phyloP scores from a whole-genome alignment of 2,113 vertebrate genomes.

The Raja brachyura region DNA sequence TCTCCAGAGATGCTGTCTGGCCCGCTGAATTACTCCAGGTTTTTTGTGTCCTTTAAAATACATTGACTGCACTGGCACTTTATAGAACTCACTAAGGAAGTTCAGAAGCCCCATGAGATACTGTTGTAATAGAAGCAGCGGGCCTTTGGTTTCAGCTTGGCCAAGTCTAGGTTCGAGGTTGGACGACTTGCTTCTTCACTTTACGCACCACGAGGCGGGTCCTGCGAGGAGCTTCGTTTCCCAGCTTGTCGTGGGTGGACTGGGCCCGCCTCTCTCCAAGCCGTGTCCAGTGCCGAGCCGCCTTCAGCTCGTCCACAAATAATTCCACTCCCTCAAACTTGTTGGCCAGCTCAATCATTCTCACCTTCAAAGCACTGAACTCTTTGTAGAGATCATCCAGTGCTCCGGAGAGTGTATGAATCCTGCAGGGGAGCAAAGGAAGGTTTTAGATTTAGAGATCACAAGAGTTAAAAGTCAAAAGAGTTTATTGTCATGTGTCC shows the following conservation, averaged over 20 bases:
- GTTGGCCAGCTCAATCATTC: constrained; percentile 58
- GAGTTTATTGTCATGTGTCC: too few relatives aligned
- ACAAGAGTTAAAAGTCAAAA: too few relatives aligned
- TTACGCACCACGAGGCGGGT: constrained; percentile 50
- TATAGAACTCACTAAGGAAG: background rate
- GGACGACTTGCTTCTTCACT: constrained; percentile 44
- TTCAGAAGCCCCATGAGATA: background rate
- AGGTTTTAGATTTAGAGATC: background rate
- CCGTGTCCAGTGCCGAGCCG: constrained; percentile 43
- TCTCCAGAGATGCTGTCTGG: too few relatives aligned
- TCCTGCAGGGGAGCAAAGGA: constrained; percentile 49
- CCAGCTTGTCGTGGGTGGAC: constrained; percentile 3
- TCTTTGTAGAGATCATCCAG: constrained; percentile 68
- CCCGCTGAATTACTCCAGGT: too few relatives aligned
- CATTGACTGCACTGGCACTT: background rate
- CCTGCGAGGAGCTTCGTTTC: constrained; percentile 44
- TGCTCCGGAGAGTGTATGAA: constrained; percentile 66
- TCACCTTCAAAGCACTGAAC: constrained; percentile 68
- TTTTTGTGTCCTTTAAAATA: background rate
- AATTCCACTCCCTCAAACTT: constrained; percentile 63
- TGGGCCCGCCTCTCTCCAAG: constrained; percentile 31
- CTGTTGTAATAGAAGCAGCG: background rate
- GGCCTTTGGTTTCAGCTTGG: background rate
- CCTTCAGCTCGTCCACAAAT: constrained; percentile 59
- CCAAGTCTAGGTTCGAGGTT: background rate